Percentiles rank a stretch among this genome's conserved stretches.
Conservation (phyloP, 1,140 invertebrate genomes). For the Drosophila dunni region DNA sequence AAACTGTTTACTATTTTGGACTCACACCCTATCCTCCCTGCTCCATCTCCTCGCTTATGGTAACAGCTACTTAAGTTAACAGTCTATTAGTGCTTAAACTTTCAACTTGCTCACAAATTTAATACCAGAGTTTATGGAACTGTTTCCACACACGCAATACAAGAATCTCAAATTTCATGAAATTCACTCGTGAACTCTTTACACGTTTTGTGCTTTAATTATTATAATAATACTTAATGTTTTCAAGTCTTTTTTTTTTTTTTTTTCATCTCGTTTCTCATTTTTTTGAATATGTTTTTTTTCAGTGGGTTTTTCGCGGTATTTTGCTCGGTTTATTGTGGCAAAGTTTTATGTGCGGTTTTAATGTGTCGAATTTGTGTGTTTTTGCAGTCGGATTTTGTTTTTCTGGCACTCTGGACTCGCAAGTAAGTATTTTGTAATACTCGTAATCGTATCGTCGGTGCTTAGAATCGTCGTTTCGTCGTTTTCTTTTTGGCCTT, state of each 20-base stretch:
- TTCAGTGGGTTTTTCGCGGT: constrained; percentile 35
- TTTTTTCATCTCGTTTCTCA: no score
- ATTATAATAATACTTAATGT: constrained; percentile 42
- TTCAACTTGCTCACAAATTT: constrained; percentile 10
- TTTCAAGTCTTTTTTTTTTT: constrained; percentile 4
- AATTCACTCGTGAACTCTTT: constrained; percentile 13
- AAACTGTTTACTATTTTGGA: no score
- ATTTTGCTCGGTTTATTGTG: constrained; percentile 48
- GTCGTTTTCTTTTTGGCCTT: constrained; percentile 9
- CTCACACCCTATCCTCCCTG: no score
- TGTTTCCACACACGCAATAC: constrained; percentile 15
- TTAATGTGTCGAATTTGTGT: constrained; percentile 41
- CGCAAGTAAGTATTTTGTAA: constrained; percentile 56
- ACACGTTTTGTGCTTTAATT: constrained; percentile 36
- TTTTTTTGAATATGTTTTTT: not conserved
- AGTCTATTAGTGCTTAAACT: not conserved
- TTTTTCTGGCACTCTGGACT: constrained; percentile 2
- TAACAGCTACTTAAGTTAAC: not conserved
- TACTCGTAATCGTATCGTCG: constrained; percentile 45
- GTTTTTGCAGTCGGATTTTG: not conserved
- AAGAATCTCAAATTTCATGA: constrained; percentile 22
- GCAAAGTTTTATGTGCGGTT: constrained; percentile 51
- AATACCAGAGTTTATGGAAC: constrained; percentile 6
- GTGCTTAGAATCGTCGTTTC: constrained; percentile 36
- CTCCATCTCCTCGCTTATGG: no score